Evolutionary conservation across 2,113 vertebrate genomes (phyloP).

Genomic region (Phrynosoma platyrhinos): DNA sequence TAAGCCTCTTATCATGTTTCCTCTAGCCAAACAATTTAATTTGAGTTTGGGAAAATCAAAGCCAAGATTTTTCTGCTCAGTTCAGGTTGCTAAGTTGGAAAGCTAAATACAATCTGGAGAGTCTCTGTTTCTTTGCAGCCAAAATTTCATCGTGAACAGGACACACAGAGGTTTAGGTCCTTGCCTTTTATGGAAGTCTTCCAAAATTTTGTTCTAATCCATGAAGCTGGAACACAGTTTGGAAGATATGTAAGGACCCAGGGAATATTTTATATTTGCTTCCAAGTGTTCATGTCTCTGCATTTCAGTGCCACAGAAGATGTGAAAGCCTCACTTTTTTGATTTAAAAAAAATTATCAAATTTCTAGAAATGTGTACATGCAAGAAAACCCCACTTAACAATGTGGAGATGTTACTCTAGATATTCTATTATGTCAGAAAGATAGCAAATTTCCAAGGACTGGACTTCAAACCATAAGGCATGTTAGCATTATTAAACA

Average conservation of each 20-base stretch:
- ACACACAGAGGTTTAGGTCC: neutral
- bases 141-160: constrained; percentile 8
- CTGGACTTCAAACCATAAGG: neutral
- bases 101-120: constrained; percentile 10
- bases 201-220: constrained; percentile 1
- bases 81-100: constrained; percentile 11
- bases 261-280: neutral
- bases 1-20: neutral
- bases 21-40: constrained; percentile 28
- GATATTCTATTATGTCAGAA: neutral
- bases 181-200: constrained; percentile 8
- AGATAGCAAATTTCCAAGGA: rapidly evolving
- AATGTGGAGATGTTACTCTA: neutral
- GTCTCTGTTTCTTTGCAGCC: neutral
- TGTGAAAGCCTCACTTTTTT: neutral
- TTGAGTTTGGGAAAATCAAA: constrained; percentile 16
- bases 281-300: neutral
- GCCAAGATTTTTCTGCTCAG: neutral
- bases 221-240: neutral
- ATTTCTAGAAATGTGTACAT: neutral
- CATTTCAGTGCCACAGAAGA: neutral
- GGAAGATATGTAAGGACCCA: neutral
- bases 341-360: neutral
- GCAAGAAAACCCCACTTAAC: neutral
- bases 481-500: rapidly evolving